Conservation (phyloP, 2,797 vertebrate genomes). For the Anguilla anguilla region DNA sequence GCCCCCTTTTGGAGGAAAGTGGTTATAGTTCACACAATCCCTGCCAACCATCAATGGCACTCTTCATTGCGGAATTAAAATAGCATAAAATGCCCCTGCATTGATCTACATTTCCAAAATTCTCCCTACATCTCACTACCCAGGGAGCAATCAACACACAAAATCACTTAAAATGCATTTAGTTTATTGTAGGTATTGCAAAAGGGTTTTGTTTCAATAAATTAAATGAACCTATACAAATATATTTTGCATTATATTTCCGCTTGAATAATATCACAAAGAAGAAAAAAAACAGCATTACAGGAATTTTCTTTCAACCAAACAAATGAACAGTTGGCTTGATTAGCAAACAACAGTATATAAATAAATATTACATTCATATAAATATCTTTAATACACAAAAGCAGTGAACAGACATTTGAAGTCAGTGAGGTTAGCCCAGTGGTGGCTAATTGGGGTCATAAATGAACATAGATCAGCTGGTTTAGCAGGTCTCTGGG, state of each 20-base stretch:
- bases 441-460: background rate
- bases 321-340: background rate
- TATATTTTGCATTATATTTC: background rate
- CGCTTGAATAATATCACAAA: conserved; percentile 10
- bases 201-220: conserved; percentile 11
- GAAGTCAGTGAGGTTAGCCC: background rate
- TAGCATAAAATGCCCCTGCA: background rate
- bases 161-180: conserved; percentile 1
- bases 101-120: background rate
- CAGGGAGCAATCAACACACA: background rate
- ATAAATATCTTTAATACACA: conserved; percentile 1
- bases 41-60: background rate
- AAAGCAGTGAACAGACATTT: background rate
- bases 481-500: background rate
- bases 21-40: background rate
- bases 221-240: background rate
- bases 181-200: background rate
- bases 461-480: background rate
- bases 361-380: background rate
- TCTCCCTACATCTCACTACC: background rate
- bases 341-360: background rate
- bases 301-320: background rate
- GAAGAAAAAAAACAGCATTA: background rate
- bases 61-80: background rate
- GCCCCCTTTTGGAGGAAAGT: conserved; percentile 20